A percentile compares a stretch with the other conserved stretches of the same genome.
Evolutionary conservation across 1,140 invertebrate species (phyloP).

Genomic region (Teleogryllus occipitalis): DNA sequence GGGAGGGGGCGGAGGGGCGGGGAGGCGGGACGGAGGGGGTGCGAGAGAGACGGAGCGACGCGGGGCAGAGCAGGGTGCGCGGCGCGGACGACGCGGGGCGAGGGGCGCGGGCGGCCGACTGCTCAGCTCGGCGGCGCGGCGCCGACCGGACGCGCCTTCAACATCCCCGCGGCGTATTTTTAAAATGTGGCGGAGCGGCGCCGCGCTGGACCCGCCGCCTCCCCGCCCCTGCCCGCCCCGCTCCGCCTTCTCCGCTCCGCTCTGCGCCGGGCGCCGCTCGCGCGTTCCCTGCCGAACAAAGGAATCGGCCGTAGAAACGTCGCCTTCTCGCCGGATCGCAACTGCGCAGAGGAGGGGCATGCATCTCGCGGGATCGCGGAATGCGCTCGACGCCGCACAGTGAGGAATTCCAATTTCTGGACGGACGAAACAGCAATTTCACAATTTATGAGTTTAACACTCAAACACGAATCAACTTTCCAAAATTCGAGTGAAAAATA

Average conservation of each 20-base stretch:
- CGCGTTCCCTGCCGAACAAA: neutral
- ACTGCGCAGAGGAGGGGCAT: neutral
- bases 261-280: neutral
- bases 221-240: too few species aligned
- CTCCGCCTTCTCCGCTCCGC: neutral
- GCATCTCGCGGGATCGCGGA: neutral
- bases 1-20: neutral
- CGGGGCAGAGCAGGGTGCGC: too few species aligned
- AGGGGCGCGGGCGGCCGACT: neutral
- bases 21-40: neutral
- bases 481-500: too few species aligned
- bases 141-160: neutral
- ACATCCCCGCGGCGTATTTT: slow-evolving; percentile 3
- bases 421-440: too few species aligned
- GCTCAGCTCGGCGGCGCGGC: neutral
- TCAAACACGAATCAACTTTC: too few species aligned
- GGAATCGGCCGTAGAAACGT: neutral
- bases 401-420: too few species aligned
- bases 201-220: too few species aligned
- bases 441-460: too few species aligned
- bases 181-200: neutral
- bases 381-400: too few species aligned
- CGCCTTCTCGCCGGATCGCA: neutral
- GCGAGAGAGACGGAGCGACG: neutral
- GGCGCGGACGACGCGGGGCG: too few species aligned